These are phyloP conservation scores for Cylloceria caligata DNA, from an alignment of 2,888 invertebrate species.

Conservation along the genomic window DNA sequence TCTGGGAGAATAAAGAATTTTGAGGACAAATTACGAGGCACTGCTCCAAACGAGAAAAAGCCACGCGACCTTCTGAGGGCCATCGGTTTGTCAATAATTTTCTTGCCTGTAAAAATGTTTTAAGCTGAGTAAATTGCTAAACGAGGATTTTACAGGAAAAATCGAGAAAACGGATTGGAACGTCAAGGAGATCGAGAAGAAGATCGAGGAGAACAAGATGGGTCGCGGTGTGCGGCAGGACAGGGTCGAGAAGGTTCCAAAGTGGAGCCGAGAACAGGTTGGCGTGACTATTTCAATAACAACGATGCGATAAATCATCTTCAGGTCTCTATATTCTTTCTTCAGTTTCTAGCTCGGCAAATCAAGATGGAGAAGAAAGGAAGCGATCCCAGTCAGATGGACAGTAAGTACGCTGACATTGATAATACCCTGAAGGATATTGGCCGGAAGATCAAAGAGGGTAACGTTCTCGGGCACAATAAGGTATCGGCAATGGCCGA, in stretches of 20 bases:
- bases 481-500: slow-evolving; percentile 96
- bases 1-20: slow-evolving; percentile 89
- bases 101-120: background rate
- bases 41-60: slow-evolving; percentile 89
- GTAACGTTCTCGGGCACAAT: slow-evolving; percentile 89
- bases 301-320: slow-evolving; percentile 53
- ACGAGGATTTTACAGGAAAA: slow-evolving; percentile 86
- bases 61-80: slow-evolving; percentile 94
- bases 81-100: slow-evolving; percentile 86
- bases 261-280: slow-evolving; percentile 95
- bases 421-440: slow-evolving; percentile 90
- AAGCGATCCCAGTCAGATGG: slow-evolving; percentile 87
- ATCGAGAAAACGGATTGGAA: slow-evolving; percentile 97
- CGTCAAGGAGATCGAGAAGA: slow-evolving; percentile 95
- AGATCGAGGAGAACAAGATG: slow-evolving; percentile 92
- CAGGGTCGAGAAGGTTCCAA: slow-evolving; percentile 90
- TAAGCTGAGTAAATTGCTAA: background rate
- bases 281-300: slow-evolving; percentile 66
- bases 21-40: slow-evolving; percentile 91
- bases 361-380: slow-evolving; percentile 90
- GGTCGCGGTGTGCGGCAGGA: slow-evolving; percentile 88
- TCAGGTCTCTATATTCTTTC: slow-evolving; percentile 81
- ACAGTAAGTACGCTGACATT: slow-evolving; percentile 89
- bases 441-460: slow-evolving; percentile 92
- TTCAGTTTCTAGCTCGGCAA: slow-evolving; percentile 88